A percentile compares a stretch with the other conserved stretches of the same genome.
phyloP scores from a whole-genome alignment of 1,140 invertebrate species.

The Hesperophylax magnus region DNA sequence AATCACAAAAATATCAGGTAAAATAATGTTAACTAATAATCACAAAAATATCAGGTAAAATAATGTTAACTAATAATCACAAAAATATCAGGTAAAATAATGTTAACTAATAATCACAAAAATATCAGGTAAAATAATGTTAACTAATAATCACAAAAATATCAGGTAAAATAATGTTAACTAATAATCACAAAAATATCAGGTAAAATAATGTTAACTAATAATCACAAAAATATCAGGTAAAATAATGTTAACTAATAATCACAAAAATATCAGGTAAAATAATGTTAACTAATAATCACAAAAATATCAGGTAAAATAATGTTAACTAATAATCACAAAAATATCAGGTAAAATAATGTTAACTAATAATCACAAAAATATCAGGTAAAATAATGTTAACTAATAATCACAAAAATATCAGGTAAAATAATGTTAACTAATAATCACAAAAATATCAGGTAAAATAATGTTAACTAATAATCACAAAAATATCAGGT shows the following conservation, averaged over 20 bases:
- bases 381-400: not conserved
- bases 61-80: not conserved
- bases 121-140: too few species aligned
- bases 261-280: not conserved
- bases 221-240: not conserved
- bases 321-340: too few species aligned
- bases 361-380: too few species aligned
- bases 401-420: too few species aligned
- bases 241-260: slow-evolving; percentile 9
- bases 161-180: too few species aligned
- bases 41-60: not conserved
- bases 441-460: not conserved
- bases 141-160: not conserved
- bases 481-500: not conserved
- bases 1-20: not conserved
- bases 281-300: too few species aligned
- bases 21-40: not conserved
- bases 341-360: not conserved
- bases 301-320: not conserved
- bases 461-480: slow-evolving; percentile 10
- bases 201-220: slow-evolving; percentile 11
- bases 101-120: not conserved
- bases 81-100: too few species aligned
- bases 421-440: slow-evolving; percentile 5
- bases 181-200: not conserved